Evolutionary conservation across 1,140 invertebrate species (phyloP).

Genomic region (Lepidostoma basale): DNA sequence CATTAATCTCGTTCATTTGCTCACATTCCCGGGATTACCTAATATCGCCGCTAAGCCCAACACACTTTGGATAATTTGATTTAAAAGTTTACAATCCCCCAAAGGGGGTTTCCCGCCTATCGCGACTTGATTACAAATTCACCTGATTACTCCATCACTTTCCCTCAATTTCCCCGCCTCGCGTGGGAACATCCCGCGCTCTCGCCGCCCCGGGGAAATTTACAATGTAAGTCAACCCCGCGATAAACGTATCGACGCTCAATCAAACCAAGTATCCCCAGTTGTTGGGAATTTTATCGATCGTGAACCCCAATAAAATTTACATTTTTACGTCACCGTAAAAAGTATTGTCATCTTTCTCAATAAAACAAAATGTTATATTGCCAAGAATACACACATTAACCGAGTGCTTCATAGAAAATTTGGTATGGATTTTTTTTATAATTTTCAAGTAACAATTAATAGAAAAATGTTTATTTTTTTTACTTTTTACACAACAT

Average conservation of each 20-base stretch:
- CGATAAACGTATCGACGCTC: slow-evolving; percentile 17
- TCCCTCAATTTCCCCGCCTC: slow-evolving; percentile 27
- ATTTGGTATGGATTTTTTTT: too few relatives aligned
- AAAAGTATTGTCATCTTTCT: too few relatives aligned
- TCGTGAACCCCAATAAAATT: too few relatives aligned
- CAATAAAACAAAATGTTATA: too few relatives aligned
- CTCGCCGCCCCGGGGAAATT: background rate
- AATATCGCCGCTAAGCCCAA: slow-evolving; percentile 11
- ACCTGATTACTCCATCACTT: slow-evolving; percentile 43
- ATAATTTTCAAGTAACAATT: too few relatives aligned
- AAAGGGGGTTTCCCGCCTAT: slow-evolving; percentile 14
- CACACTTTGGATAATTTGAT: slow-evolving; percentile 38
- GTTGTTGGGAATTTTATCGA: too few relatives aligned
- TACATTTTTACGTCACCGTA: too few relatives aligned
- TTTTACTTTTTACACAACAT: too few relatives aligned
- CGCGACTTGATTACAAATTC: slow-evolving; percentile 38
- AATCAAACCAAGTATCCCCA: slow-evolving; percentile 8
- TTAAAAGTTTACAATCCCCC: slow-evolving; percentile 34
- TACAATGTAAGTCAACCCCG: slow-evolving; percentile 3
- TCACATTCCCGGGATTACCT: background rate
- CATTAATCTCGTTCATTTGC: slow-evolving; percentile 4
- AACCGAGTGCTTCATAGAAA: too few relatives aligned
- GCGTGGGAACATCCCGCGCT: background rate
- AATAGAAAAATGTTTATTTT: too few relatives aligned
- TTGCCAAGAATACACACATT: too few relatives aligned